phyloP scores from a whole-genome alignment of 2,113 vertebrate species.

The Pionites leucogaster region DNA sequence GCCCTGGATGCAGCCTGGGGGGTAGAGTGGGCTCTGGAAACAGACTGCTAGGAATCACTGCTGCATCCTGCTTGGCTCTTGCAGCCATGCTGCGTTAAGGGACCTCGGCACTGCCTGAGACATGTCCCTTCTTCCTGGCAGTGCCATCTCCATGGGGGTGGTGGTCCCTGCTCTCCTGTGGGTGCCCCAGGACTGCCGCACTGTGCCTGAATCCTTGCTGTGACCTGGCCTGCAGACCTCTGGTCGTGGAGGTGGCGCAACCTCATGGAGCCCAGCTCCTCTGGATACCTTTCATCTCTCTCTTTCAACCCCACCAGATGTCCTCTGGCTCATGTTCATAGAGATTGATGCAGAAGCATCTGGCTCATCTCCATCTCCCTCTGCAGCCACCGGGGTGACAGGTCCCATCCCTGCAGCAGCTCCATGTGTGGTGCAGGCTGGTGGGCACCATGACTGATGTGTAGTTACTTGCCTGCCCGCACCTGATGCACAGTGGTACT shows the following conservation, averaged over 20 bases:
- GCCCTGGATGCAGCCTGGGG: neutral
- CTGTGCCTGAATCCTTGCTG: neutral
- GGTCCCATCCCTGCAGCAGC: neutral
- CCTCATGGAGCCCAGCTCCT: neutral
- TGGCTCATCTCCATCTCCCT: neutral
- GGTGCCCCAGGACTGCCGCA: neutral
- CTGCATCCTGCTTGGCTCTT: neutral
- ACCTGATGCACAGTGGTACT: fast-evolving
- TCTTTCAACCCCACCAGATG: neutral
- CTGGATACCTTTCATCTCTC: neutral
- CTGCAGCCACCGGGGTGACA: neutral
- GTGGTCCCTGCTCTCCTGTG: too few species aligned
- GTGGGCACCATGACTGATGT: fast-evolving
- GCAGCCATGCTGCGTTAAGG: neutral
- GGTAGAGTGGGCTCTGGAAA: neutral
- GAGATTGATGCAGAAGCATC: neutral
- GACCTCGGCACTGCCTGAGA: neutral
- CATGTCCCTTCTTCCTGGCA: fast-evolving
- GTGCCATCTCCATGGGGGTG: neutral
- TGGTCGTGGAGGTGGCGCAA: fast-evolving
- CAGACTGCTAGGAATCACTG: neutral
- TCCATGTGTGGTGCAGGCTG: fast-evolving
- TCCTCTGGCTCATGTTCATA: neutral
- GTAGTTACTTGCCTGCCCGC: neutral
- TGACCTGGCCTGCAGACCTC: neutral